A percentile compares a stretch with the other conserved stretches of the same genome.
Conservation (phyloP, 2,113 vertebrate genomes). For the Crypturellus undulatus region DNA sequence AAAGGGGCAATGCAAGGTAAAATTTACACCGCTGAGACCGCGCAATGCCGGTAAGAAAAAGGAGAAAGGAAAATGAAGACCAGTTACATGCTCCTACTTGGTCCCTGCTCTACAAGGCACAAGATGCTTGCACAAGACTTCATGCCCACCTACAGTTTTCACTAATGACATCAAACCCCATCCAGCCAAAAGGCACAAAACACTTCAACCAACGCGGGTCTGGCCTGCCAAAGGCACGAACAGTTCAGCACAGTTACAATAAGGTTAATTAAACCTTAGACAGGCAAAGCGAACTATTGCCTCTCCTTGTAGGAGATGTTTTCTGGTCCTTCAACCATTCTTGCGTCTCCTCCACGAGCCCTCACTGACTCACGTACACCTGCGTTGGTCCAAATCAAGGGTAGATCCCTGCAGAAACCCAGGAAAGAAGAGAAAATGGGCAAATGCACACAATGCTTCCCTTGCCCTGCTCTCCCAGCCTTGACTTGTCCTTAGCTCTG, state of each 20-base stretch:
- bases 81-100: rapidly evolving
- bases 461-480: rapidly evolving
- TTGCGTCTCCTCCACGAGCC: background rate
- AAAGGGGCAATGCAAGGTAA: background rate
- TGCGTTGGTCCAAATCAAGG: background rate
- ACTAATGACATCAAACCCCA: background rate
- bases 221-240: background rate
- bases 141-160: background rate
- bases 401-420: background rate
- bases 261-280: background rate
- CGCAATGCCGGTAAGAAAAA: background rate
- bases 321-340: background rate
- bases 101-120: rapidly evolving
- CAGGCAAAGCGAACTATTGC: background rate
- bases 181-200: background rate
- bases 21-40: background rate
- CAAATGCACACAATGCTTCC: rapidly evolving
- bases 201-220: background rate
- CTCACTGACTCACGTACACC: background rate
- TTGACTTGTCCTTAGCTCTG: background rate
- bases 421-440: rapidly evolving
- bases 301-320: background rate
- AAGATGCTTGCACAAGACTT: background rate
- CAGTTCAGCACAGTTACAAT: rapidly evolving
- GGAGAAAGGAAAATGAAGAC: background rate